A percentile compares a stretch with the other conserved stretches of the same genome.
Evolutionary conservation across 2,113 vertebrate genomes (phyloP).

Genomic region (Laticauda colubrina): DNA sequence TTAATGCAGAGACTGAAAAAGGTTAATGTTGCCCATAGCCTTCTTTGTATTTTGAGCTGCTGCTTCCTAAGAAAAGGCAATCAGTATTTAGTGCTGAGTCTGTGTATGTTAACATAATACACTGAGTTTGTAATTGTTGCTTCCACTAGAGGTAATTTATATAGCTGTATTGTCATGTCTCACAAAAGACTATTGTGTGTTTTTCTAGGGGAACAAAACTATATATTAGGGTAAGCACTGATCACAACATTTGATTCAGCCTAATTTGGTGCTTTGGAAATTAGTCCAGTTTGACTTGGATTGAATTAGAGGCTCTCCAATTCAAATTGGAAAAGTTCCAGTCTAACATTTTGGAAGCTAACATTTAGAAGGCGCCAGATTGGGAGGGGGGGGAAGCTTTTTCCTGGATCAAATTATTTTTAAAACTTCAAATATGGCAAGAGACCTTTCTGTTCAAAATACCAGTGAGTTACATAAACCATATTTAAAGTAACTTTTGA

Average conservation of each 20-base stretch:
- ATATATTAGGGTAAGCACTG: background rate
- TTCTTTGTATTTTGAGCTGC: constrained; percentile 60
- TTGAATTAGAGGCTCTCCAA: background rate
- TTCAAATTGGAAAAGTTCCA: background rate
- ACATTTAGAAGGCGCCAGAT: background rate
- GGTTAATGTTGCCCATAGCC: constrained; percentile 57
- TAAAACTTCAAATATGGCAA: background rate
- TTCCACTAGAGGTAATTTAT: background rate
- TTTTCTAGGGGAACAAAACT: background rate
- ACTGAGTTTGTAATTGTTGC: background rate
- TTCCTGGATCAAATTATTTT: background rate
- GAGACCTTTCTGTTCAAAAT: background rate
- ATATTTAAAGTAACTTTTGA: background rate
- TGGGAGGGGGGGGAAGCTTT: background rate
- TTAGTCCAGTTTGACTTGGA: background rate
- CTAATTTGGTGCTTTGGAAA: background rate
- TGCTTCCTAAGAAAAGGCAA: constrained; percentile 57
- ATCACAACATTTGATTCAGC: background rate
- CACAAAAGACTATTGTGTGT: background rate
- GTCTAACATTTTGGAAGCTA: background rate
- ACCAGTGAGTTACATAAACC: background rate
- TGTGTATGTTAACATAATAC: background rate
- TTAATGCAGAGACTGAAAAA: constrained; percentile 50
- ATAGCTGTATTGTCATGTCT: background rate
- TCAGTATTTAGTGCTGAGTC: constrained; percentile 50